Conservation (phyloP, 2,113 vertebrate genomes). For the Ammodytes dubius region DNA sequence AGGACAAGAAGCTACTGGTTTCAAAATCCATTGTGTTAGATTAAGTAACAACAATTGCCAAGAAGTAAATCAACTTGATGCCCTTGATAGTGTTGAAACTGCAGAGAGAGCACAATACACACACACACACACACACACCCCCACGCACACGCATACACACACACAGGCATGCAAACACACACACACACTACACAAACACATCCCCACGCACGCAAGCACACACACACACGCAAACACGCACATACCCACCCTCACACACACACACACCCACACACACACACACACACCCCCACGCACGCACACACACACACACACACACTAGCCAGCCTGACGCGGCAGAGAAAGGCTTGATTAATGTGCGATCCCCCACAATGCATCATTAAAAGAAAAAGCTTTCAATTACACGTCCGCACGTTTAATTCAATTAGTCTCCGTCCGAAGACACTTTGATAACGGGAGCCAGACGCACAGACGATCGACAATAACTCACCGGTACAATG, state of each 20-base stretch:
- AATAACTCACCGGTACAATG: conserved; percentile 67
- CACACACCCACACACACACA: too few species aligned
- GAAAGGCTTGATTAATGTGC: conserved; percentile 45
- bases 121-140: too few species aligned
- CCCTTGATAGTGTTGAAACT: background rate
- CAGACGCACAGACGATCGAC: conserved; percentile 53
- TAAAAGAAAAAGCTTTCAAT: conserved; percentile 58
- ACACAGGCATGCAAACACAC: too few species aligned
- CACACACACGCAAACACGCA: too few species aligned
- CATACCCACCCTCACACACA: too few species aligned
- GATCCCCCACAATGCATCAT: conserved; percentile 58
- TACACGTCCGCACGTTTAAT: conserved; percentile 52
- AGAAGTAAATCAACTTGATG: background rate
- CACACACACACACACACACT: too few species aligned
- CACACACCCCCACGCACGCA: too few species aligned
- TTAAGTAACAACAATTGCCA: too few species aligned
- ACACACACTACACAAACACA: too few species aligned
- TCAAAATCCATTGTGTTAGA: background rate
- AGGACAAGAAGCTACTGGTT: background rate
- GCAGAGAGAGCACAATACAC: background rate
- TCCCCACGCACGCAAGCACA: too few species aligned
- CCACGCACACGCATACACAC: too few species aligned
- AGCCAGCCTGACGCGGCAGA: background rate
- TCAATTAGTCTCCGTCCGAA: conserved; percentile 71
- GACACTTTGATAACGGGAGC: conserved; percentile 73